phyloP scores from a whole-genome alignment of 2,113 vertebrate genomes.

The Colistium nudipinnis region DNA sequence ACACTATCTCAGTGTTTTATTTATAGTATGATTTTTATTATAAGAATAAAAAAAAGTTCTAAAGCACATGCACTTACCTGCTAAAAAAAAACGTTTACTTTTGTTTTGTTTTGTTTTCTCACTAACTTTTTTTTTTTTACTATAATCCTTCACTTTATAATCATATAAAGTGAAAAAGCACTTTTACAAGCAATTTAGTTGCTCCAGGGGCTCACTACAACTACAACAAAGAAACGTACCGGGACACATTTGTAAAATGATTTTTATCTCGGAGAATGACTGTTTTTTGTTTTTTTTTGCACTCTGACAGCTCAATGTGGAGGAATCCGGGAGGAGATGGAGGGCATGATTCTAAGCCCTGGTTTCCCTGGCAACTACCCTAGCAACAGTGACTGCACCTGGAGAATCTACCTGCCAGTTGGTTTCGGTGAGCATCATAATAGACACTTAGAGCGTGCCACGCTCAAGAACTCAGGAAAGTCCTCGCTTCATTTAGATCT shows the following conservation, averaged over 20 bases:
- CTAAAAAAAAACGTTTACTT: too few species aligned
- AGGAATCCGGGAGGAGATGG: conserved; percentile 91
- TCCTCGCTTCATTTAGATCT: not conserved
- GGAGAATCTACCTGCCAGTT: conserved; percentile 93
- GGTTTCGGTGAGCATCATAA: conserved; percentile 89
- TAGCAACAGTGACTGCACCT: conserved; percentile 97
- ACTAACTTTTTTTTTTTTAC: too few species aligned
- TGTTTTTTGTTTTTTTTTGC: conserved; percentile 37
- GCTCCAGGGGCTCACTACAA: not conserved
- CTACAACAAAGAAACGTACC: not conserved
- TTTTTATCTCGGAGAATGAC: not conserved
- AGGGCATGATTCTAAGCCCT: conserved; percentile 96
- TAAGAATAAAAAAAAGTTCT: too few species aligned
- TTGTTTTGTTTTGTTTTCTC: too few species aligned
- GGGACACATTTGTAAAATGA: not conserved
- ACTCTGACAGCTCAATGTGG: conserved; percentile 90
- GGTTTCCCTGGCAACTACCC: conserved; percentile 99
- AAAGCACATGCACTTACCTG: too few species aligned
- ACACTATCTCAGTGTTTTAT: too few species aligned
- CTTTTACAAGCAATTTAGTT: not conserved
- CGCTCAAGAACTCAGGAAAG: conserved; percentile 13
- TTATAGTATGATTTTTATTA: too few species aligned
- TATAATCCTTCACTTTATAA: too few species aligned
- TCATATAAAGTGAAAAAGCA: not conserved
- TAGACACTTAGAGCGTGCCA: conserved; percentile 5